Percentiles rank a stretch among this genome's conserved stretches.
Evolutionary conservation across 2,797 vertebrate genomes (phyloP).

Genomic region (Poeciliopsis infans): DNA sequence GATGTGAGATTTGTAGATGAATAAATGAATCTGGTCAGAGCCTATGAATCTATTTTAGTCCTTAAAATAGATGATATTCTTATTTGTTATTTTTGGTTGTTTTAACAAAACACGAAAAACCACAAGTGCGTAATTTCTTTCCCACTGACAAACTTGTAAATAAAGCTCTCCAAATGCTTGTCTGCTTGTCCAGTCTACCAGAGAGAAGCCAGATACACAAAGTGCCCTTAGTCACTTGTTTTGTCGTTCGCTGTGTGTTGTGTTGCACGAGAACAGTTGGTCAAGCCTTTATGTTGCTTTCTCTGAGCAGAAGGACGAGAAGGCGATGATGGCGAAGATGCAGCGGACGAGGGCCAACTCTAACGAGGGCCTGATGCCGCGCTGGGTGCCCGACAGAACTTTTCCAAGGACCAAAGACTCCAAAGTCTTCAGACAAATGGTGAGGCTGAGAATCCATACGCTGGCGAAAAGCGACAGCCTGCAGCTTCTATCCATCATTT

Average conservation of each 20-base stretch:
- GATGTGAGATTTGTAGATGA: neutral
- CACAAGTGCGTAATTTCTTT: slow-evolving; percentile 7
- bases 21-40: neutral
- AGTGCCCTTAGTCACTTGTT: slow-evolving; percentile 19
- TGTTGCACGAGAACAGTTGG: slow-evolving; percentile 51
- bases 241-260: slow-evolving; percentile 27
- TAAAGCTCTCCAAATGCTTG: slow-evolving; percentile 18
- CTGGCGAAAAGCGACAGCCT: neutral
- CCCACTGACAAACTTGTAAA: slow-evolving; percentile 33
- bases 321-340: slow-evolving; percentile 94
- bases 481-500: slow-evolving; percentile 25
- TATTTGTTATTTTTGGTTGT: neutral
- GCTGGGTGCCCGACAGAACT: slow-evolving; percentile 93
- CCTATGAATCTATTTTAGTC: neutral
- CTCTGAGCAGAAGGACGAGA: slow-evolving; percentile 90
- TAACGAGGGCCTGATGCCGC: slow-evolving; percentile 88
- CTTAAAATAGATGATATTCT: neutral
- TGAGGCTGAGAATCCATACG: slow-evolving; percentile 67
- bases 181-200: neutral
- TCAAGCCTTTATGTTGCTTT: slow-evolving; percentile 47
- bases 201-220: slow-evolving; percentile 20
- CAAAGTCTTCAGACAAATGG: slow-evolving; percentile 97
- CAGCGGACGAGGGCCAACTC: slow-evolving; percentile 92
- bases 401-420: slow-evolving; percentile 94
- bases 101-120: neutral